A percentile compares a stretch with the other conserved stretches of the same genome.
These are phyloP conservation scores for Corvus cornix DNA, from an alignment of 2,113 vertebrate genomes.

Conservation along the genomic window DNA sequence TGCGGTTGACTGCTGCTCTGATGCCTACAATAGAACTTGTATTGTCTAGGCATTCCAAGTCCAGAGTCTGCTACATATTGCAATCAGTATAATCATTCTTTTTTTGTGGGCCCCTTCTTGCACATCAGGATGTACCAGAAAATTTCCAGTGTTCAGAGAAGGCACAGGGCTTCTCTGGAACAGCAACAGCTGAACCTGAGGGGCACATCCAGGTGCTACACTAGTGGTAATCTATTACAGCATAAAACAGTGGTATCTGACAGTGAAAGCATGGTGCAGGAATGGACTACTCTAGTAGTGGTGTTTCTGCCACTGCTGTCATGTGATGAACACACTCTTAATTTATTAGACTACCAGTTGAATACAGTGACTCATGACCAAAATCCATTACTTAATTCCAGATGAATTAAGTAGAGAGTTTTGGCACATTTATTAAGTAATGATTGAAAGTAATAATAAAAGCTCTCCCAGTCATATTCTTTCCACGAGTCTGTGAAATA, in stretches of 20 bases:
- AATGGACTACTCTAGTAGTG: not conserved
- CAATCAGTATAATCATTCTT: not conserved
- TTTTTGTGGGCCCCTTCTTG: not conserved
- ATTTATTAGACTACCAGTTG: not conserved
- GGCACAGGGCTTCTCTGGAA: not conserved
- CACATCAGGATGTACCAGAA: not conserved
- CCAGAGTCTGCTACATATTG: not conserved
- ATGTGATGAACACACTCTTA: not conserved
- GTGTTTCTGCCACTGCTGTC: not conserved
- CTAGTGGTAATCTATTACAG: not conserved
- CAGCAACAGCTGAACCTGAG: not conserved
- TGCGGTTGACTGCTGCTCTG: not conserved
- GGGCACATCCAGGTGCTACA: not conserved
- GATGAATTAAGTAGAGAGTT: not conserved
- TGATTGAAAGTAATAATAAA: not conserved
- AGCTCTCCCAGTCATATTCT: not conserved
- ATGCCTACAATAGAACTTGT: not conserved
- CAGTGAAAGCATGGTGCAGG: not conserved
- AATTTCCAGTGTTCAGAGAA: not conserved
- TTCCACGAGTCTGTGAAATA: not conserved
- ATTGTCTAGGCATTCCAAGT: not conserved
- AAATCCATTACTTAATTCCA: not conserved
- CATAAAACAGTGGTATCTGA: not conserved
- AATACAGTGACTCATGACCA: not conserved
- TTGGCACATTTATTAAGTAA: not conserved